Evolutionary conservation across 2,888 invertebrate genomes (phyloP), one percentile per base, ranked within the genome.

Genomic region (Acleris holmiana): DNA sequence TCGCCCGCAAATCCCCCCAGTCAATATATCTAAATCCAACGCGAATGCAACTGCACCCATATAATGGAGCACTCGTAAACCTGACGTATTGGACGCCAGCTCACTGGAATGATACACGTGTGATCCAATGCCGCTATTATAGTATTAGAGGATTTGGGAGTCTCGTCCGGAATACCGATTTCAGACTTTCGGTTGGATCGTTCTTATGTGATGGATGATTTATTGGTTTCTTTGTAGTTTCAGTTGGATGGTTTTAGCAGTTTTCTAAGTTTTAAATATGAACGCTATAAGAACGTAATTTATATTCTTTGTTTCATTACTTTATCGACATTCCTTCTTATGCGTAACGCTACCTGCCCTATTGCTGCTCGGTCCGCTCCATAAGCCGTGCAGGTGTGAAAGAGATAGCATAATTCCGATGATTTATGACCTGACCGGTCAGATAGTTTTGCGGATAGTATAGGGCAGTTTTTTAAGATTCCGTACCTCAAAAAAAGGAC

Each of bases 11-110:
- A n/a, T 50, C 15, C 23, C 15, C 25, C 41, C 40, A 4, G 18
- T 59, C 35, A 50, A 59, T 41, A 35, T 35, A 13, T 35, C 41
- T 55, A 61, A 61, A 61, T 61, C 61, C 48, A 61, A 23, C 35
- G 10, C 21, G 15, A 54, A 54, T 47, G 40, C 54, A 17, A 44
- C 44, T 19, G 54, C 54, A 48, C 19, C 53, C 44, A 19, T 41
- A 55, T 55, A 55, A 55, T 55, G 40, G 35, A 8, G 25, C 51
- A 18, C 49, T 23, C 23, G 41, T 55, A 55, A 55, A 21, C 55
- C 55, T 19, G 41, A 49, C 53, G 41, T 23, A 41, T 44, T 23
- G 10, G 23, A 44, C 40, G 35, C 35, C 35, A 17, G 55, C n/a
- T 55, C 55, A 7, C 6, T 15, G 54, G 8, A 44, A n/a, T 41